Percentiles rank a stretch among this genome's conserved stretches.
Conservation (phyloP, 37 sponge, comb jelly and placozoan genomes). For the Aplysina aerophoba region DNA sequence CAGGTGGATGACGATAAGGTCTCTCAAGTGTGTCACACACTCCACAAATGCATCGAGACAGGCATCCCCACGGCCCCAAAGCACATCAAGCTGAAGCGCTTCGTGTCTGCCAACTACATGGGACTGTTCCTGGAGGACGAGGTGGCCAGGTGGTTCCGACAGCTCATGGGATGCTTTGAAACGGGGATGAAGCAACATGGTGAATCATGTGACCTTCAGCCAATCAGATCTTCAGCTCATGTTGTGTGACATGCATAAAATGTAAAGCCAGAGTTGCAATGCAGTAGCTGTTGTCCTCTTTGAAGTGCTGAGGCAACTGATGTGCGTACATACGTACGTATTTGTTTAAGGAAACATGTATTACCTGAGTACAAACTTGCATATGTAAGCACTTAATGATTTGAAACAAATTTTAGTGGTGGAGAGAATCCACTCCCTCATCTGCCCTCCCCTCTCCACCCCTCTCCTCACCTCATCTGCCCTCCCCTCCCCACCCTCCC, state of each 20-base stretch:
- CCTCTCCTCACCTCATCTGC: conserved; percentile 1
- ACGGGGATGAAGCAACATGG: conserved; percentile 41
- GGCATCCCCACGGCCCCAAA: conserved; percentile 58
- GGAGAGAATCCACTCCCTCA: not conserved
- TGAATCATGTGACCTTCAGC: conserved; percentile 5
- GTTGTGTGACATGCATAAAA: too few species aligned
- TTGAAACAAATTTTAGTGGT: too few species aligned
- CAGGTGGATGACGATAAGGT: conserved; percentile 54
- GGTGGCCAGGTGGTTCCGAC: conserved; percentile 74
- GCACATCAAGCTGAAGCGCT: conserved; percentile 59
- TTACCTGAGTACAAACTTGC: too few species aligned
- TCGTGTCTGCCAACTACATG: conserved; percentile 74
- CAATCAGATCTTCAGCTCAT: not conserved
- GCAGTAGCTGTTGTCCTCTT: too few species aligned
- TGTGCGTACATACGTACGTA: too few species aligned
- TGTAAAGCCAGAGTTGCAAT: too few species aligned
- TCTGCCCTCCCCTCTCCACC: not conserved
- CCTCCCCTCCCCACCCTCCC: not conserved
- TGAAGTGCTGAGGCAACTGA: too few species aligned
- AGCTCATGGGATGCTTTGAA: conserved; percentile 60
- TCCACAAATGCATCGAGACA: conserved; percentile 44
- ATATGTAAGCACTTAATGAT: too few species aligned
- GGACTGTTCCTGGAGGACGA: conserved; percentile 90
- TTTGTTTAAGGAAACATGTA: too few species aligned
- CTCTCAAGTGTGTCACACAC: conserved; percentile 49